Base-by-base conservation (phyloP, 2,797 vertebrate genomes). In the Microctenopoma stevenorrisi region DNA sequence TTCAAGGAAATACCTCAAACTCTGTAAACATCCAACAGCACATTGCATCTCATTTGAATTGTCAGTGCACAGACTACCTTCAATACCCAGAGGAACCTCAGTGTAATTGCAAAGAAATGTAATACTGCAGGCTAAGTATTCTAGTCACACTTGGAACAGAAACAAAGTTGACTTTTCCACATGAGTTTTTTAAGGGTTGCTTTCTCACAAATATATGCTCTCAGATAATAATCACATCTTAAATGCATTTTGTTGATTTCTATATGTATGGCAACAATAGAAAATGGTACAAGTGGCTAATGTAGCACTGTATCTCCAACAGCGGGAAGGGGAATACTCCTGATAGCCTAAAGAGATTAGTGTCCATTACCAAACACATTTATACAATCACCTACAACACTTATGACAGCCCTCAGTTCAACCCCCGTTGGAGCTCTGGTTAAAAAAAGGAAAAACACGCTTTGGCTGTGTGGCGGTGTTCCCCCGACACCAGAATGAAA, bases 301-400 rank as follows among this genome's bases (percentile, higher is more conserved):
- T 13, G 42, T 43, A 43, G 42, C 6, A 43, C 43, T 46, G 43
- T n/a, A 49, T 72, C 72, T 68, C 40, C 26, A 46, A 46, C 52
- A 72, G 74, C 50, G 72, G 54, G 56, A 38, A 82, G 74, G 64
- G 71, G 61, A 66, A 73, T 47, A 57, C 52, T 83, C 74, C 64
- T 64, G 75, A 86, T 82, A 82, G 81, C 78, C 73, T 50, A 55
- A 80, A 83, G 66, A 86, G 88, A 91, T 93, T 91, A 90, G 89
- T 83, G 75, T 91, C 89, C 83, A 90, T 91, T 91, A 88, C 88
- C 85, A 88, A 88, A 88, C 82, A 77, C 80, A 90, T 87, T 83
- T 91, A 78, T 79, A 66, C 84, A 86, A 80, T 83, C 85, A 89
- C 75, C 83, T 90, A 83, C 82, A 82, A 71, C 85, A 82, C 81